Evolutionary conservation across 2,113 vertebrate genomes (phyloP).

Genomic region (Centropus unirufus): DNA sequence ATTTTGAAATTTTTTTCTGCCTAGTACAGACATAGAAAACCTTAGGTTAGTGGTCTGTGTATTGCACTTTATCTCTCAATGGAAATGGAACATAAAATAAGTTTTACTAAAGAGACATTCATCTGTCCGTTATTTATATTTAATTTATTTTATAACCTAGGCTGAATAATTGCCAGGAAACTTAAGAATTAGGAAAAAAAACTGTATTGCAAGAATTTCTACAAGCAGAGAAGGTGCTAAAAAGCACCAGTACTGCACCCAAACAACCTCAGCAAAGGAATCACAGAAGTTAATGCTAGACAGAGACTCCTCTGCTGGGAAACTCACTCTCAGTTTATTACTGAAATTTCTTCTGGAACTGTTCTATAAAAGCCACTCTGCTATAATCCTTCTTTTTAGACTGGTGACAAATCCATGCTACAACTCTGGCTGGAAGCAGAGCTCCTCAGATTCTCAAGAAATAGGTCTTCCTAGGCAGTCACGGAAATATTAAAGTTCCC

Average conservation of each 20-base stretch:
- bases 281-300: background rate
- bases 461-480: too few species aligned
- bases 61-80: background rate
- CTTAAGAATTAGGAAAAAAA: background rate
- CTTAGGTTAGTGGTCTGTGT: background rate
- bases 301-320: background rate
- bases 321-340: too few species aligned
- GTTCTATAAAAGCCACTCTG: too few species aligned
- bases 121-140: background rate
- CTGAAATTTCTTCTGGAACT: too few species aligned
- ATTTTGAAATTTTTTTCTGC: background rate
- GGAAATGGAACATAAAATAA: background rate
- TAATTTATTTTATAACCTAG: background rate
- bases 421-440: too few species aligned
- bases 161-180: background rate
- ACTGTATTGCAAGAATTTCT: background rate
- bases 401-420: too few species aligned
- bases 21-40: background rate
- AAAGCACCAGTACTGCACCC: background rate
- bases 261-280: background rate
- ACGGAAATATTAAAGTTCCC: too few species aligned
- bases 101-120: background rate
- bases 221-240: background rate
- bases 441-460: too few species aligned
- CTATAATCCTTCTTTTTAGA: too few species aligned